Evolutionary conservation across 2,888 invertebrate genomes (phyloP), one percentile per base, ranked within the genome.

Genomic region (Phaedon cochleariae): DNA sequence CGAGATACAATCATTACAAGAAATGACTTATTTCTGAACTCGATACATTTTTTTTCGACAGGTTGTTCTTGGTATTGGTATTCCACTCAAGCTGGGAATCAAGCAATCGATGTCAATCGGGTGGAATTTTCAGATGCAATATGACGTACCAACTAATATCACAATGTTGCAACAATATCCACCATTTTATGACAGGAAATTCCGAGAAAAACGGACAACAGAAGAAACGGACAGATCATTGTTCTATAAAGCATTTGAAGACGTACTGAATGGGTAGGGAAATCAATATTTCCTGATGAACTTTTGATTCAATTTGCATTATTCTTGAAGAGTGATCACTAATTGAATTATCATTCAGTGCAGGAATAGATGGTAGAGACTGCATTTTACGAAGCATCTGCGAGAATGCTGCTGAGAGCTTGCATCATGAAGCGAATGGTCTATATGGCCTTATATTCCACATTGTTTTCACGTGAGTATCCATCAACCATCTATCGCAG

Each of bases 331-430:
- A n/a, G n/a, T n/a, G n/a, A n/a, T n/a, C n/a, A n/a, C n/a, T n/a
- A n/a, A n/a, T n/a, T n/a, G n/a, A n/a, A n/a, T n/a, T n/a, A n/a
- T n/a, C n/a, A 34, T 74, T 55, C 80, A 91, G 90, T 74, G 86
- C 89, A 73, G 88, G 89, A 9, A 84, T 90, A 69, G 85, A 88
- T 70, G 92, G 92, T 1, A 85, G 87, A 63, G 87, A 87, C 45
- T 94, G 94, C 82, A 81, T 93, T 73, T 84, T 92, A 67, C 87
- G 91, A 73, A 88, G 90, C 74, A 92, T 94, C 77, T 94, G 93
- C 80, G 93, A 93, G 79, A 83, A 81, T 70, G 89, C 92, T 41
- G 89, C 91, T 2, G 87, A 89, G 74, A 85, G 87, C 67, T 89
- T 92, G 57, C 86, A 89, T 77, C 88, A 89, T 74, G 77, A 78